Percentiles rank a stretch among this genome's conserved stretches.
These are phyloP conservation scores for Eulithis prunata DNA, from an alignment of 2,888 invertebrate species.

Conservation along the genomic window DNA sequence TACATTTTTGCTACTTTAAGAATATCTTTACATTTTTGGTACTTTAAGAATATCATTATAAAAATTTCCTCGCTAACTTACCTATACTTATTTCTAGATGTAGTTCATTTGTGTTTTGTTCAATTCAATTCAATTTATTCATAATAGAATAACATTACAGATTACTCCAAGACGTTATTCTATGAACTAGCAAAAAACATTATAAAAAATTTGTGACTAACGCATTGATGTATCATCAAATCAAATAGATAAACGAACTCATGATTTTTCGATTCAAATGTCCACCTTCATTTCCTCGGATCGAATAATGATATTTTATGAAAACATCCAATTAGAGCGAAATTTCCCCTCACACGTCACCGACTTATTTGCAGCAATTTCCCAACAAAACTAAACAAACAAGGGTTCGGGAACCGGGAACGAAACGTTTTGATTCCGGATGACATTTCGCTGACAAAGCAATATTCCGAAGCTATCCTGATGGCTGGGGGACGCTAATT, in stretches of 20 bases:
- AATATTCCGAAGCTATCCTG: conserved; percentile 47
- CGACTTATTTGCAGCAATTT: conserved; percentile 47
- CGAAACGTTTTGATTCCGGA: conserved; percentile 51
- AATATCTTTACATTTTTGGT: conserved; percentile 34
- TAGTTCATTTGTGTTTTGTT: too few relatives aligned
- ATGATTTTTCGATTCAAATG: background rate
- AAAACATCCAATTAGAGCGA: conserved; percentile 45
- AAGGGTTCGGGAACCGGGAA: conserved; percentile 37
- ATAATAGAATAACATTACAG: too few relatives aligned
- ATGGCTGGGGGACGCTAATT: conserved; percentile 54
- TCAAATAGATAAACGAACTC: too few relatives aligned
- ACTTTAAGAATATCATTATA: conserved; percentile 23
- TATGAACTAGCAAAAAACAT: too few relatives aligned
- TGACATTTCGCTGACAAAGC: conserved; percentile 52
- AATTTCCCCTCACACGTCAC: conserved; percentile 42
- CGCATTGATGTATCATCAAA: too few relatives aligned
- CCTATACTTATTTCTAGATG: too few relatives aligned
- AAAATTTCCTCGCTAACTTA: conserved; percentile 2
- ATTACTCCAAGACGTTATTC: too few relatives aligned
- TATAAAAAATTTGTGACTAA: too few relatives aligned
- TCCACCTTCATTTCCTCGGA: background rate
- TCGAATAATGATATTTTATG: conserved; percentile 38
- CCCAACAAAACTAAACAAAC: conserved; percentile 45
- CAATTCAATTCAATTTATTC: too few relatives aligned
- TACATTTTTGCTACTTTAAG: conserved; percentile 31